Conservation (phyloP, 2,888 invertebrate genomes). For the Limenitis camilla region DNA sequence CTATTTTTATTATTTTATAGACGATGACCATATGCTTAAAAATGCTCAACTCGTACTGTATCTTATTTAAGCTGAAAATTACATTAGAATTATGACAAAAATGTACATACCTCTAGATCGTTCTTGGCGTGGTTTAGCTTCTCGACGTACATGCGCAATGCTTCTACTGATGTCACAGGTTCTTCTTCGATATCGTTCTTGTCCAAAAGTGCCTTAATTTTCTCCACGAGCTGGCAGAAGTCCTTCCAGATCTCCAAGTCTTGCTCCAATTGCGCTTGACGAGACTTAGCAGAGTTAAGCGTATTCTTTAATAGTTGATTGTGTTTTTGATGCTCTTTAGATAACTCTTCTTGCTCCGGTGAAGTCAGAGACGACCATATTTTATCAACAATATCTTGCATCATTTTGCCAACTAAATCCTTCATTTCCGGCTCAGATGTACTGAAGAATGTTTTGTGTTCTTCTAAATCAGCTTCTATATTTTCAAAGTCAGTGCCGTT, state of each 20-base stretch:
- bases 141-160: constrained; percentile 87
- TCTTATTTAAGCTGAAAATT: not conserved
- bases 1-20: too few species aligned
- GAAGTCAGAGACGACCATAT: constrained; percentile 90
- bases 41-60: too few species aligned
- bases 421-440: constrained; percentile 84
- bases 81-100: not conserved
- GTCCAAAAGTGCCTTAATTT: constrained; percentile 82
- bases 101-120: constrained; percentile 79
- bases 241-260: constrained; percentile 90
- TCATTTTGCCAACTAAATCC: constrained; percentile 85
- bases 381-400: constrained; percentile 88
- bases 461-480: constrained; percentile 86
- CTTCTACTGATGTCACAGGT: constrained; percentile 84
- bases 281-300: constrained; percentile 86
- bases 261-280: constrained; percentile 85
- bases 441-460: constrained; percentile 88
- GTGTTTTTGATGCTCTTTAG: constrained; percentile 86
- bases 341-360: constrained; percentile 87
- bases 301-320: constrained; percentile 88
- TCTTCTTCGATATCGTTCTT: constrained; percentile 86
- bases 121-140: constrained; percentile 85
- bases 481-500: constrained; percentile 93
- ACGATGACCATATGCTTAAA: too few species aligned
- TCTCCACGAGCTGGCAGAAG: constrained; percentile 84